Base-by-base conservation (phyloP, 2,797 vertebrate genomes). In the Halcyon badia region DNA sequence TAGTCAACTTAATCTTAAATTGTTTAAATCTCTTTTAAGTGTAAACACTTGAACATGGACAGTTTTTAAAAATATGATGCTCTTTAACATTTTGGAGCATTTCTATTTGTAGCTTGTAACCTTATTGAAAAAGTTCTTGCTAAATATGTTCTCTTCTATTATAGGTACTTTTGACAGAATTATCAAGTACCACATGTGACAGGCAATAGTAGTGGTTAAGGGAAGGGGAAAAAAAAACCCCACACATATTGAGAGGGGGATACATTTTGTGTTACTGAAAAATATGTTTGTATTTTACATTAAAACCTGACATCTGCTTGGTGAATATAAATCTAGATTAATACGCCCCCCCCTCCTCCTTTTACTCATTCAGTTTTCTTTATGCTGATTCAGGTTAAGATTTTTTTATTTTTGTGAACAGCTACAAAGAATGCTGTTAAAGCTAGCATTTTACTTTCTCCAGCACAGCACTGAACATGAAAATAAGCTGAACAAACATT, bases 1-100 rank as follows among this genome's bases (percentile, higher is more conserved):
- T 97, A 97, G 96, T 97, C 97, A 98, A 98, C 97, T 97, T 98
- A 98, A 98, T 98, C 97, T 98, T 97, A 98, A 98, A 98, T 98
- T 98, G 98, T 98, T 98, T 98, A 98, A 98, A 98, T 97, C 97
- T 96, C 93, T 97, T 98, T 98, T 97, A 98, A 97, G 96, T 97
- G 97, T 98, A 98, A 98, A 98, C 97, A 98, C 97, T 98, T 96
- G 97, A 97, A 97, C 97, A 94, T 83, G 96, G 94, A 92, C 92
- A 76, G 87, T 82, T 97, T 97, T 97, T 95, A 96, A 97, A 98
- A 98, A 97, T 97, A 96, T 35, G 91, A 93, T 94, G 91, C 94
- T 97, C 97, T 97, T 96, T 96, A 97, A 94, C 96, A 97, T 97
- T 97, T 95, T 96, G 83, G 64, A 52, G 68, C 91, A 96, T 97